Evolutionary conservation across 2,113 vertebrate genomes (phyloP).

Genomic region (Cygnus atratus): DNA sequence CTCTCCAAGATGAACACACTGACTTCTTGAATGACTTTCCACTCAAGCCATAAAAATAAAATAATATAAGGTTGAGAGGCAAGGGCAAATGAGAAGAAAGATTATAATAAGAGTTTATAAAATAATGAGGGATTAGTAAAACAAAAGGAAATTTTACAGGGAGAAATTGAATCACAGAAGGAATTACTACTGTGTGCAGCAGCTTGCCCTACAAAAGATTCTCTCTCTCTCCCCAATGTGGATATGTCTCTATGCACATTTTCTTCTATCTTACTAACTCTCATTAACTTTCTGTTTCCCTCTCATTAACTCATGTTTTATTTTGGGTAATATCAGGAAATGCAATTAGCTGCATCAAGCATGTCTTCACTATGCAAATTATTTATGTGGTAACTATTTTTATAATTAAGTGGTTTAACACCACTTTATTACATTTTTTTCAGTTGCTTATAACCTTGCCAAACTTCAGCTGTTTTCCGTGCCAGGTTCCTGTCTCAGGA

Average conservation of each 20-base stretch:
- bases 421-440: background rate
- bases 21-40: background rate
- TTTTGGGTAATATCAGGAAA: slow-evolving; percentile 53
- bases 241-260: background rate
- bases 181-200: background rate
- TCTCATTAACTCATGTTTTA: slow-evolving; percentile 53
- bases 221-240: background rate
- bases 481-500: background rate
- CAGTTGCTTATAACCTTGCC: slow-evolving; percentile 23
- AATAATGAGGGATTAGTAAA: background rate
- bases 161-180: background rate
- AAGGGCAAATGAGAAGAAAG: background rate
- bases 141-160: background rate
- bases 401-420: slow-evolving; percentile 47
- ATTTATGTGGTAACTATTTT: slow-evolving; percentile 41
- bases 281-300: slow-evolving; percentile 31
- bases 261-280: slow-evolving; percentile 2
- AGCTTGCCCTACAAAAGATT: background rate
- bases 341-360: slow-evolving; percentile 55
- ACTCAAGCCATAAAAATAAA: background rate
- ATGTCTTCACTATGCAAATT: slow-evolving; percentile 17
- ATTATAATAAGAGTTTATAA: background rate
- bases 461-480: background rate
- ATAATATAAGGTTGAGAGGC: background rate
- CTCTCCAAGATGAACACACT: background rate